Conservation (phyloP, 2,888 invertebrate species). For the Mallateleia sp. region DNA sequence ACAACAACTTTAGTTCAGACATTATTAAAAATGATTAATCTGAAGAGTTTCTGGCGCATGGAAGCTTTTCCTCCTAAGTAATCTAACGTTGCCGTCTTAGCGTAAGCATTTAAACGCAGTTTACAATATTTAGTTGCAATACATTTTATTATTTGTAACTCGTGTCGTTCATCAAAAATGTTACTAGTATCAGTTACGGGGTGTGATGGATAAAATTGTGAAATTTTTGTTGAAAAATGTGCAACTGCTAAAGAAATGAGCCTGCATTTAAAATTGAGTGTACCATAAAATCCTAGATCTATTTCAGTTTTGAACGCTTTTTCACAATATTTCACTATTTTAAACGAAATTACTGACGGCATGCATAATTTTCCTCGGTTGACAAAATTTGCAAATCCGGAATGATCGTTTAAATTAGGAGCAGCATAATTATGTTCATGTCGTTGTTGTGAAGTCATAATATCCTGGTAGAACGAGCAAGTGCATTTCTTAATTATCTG, state of each 20-base stretch:
- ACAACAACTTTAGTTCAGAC: too few species aligned
- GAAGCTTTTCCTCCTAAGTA: constrained; percentile 8
- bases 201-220: constrained; percentile 6
- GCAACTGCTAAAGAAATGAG: neutral
- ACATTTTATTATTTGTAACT: constrained; percentile 15
- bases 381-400: constrained; percentile 20
- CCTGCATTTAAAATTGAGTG: constrained; percentile 6
- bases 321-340: constrained; percentile 28
- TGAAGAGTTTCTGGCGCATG: constrained; percentile 3
- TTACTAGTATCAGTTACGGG: constrained; percentile 7
- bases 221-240: constrained; percentile 1
- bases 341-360: constrained; percentile 4
- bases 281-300: constrained; percentile 17
- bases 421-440: constrained; percentile 19
- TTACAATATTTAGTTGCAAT: constrained; percentile 4
- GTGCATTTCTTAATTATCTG: constrained; percentile 18
- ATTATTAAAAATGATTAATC: constrained; percentile 5
- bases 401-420: constrained; percentile 8
- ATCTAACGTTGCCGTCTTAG: neutral
- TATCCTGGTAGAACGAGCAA: neutral
- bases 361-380: constrained; percentile 18
- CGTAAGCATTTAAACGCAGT: constrained; percentile 6
- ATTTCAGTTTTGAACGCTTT: constrained; percentile 26
- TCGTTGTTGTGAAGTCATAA: neutral
- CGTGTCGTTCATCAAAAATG: neutral